A percentile compares a stretch with the other conserved stretches of the same genome.
phyloP scores from a whole-genome alignment of 1,140 invertebrate genomes.

The Macrostomum lignano region DNA sequence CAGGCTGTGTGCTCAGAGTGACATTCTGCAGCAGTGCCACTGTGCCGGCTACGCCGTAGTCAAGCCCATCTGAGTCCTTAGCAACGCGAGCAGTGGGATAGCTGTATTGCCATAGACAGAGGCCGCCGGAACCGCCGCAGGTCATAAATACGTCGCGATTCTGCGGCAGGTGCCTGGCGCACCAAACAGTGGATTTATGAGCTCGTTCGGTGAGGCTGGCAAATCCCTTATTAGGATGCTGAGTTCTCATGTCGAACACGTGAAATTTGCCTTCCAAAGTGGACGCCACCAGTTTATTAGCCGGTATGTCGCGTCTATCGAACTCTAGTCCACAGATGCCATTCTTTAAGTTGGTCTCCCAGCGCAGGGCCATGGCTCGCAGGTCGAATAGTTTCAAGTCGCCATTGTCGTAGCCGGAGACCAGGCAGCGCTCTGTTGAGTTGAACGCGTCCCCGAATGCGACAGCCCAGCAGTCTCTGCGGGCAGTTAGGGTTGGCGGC shows the following conservation, averaged over 20 bases:
- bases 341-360: slow-evolving; percentile 74
- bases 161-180: slow-evolving; percentile 55
- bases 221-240: slow-evolving; percentile 59
- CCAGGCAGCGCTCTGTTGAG: slow-evolving; percentile 48
- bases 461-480: slow-evolving; percentile 27
- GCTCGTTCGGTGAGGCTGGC: slow-evolving; percentile 43
- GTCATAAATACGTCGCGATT: slow-evolving; percentile 76
- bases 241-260: slow-evolving; percentile 56
- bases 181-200: slow-evolving; percentile 58
- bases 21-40: slow-evolving; percentile 46
- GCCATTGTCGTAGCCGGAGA: slow-evolving; percentile 77
- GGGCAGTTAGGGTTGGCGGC: too few relatives aligned
- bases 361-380: slow-evolving; percentile 46
- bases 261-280: slow-evolving; percentile 70
- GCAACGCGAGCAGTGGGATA: slow-evolving; percentile 39
- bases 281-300: slow-evolving; percentile 74
- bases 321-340: slow-evolving; percentile 65
- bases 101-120: slow-evolving; percentile 62
- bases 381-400: slow-evolving; percentile 81
- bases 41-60: slow-evolving; percentile 43
- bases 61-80: slow-evolving; percentile 38
- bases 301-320: slow-evolving; percentile 64
- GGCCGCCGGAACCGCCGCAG: slow-evolving; percentile 51
- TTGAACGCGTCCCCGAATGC: slow-evolving; percentile 45
- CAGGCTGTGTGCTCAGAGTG: slow-evolving; percentile 52